Evolutionary conservation across 2,888 invertebrate genomes (phyloP).

Genomic region (Antitype chi): DNA sequence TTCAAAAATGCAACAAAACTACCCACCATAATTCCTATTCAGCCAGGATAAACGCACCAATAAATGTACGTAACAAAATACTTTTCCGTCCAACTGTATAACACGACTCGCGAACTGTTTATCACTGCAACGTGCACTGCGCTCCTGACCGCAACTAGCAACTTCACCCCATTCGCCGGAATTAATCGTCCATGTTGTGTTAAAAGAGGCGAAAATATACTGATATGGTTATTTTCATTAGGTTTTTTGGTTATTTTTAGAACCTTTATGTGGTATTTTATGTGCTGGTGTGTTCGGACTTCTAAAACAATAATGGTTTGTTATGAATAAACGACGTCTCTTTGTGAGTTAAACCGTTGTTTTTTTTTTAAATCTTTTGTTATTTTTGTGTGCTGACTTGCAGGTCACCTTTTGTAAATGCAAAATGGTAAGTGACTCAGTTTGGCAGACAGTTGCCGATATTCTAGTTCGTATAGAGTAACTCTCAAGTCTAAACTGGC

Average conservation of each 20-base stretch:
- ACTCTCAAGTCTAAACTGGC: no score
- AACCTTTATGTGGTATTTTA: constrained; percentile 20
- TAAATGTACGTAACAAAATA: constrained; percentile 66
- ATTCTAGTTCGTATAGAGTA: neutral
- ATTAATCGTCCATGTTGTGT: constrained; percentile 69
- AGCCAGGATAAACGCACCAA: constrained; percentile 66
- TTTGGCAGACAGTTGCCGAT: neutral
- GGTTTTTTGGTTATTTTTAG: constrained; percentile 27
- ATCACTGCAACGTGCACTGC: constrained; percentile 69
- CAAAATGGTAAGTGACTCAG: neutral
- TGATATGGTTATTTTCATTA: constrained; percentile 54
- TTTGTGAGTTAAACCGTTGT: neutral
- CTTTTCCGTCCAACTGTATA: constrained; percentile 64
- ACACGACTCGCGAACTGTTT: constrained; percentile 64
- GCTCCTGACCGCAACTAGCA: constrained; percentile 68
- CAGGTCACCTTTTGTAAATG: neutral
- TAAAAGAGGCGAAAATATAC: constrained; percentile 62
- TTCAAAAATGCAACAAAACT: neutral
- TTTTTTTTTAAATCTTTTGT: neutral
- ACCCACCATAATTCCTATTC: constrained; percentile 39
- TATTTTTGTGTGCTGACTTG: neutral
- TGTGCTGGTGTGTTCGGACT: constrained; percentile 15
- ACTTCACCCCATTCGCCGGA: constrained; percentile 68
- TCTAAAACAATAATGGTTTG: constrained; percentile 36
- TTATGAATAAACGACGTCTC: constrained; percentile 15